A percentile compares a stretch with the other conserved stretches of the same genome.
phyloP scores from a whole-genome alignment of 2,888 invertebrate genomes.

The Nemotelus nigrinus region DNA sequence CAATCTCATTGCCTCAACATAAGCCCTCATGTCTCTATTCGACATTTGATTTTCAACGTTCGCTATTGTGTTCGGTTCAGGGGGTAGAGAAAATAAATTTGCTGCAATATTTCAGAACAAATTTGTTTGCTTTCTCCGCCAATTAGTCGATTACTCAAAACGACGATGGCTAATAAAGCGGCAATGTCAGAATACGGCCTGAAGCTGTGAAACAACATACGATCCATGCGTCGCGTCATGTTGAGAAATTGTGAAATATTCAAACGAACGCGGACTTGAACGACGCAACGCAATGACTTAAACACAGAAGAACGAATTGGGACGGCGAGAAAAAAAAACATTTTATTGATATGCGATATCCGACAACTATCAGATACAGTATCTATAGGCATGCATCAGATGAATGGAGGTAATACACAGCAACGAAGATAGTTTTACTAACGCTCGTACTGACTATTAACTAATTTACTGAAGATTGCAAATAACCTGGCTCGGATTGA shows the following conservation, averaged over 20 bases:
- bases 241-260: not conserved
- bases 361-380: not conserved
- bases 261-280: not conserved
- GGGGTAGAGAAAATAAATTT: slow-evolving; percentile 38
- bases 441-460: too few species aligned
- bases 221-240: not conserved
- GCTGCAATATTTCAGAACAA: slow-evolving; percentile 40
- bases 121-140: slow-evolving; percentile 44
- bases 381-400: too few species aligned
- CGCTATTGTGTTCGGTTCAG: slow-evolving; percentile 8
- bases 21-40: not conserved
- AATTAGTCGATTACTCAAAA: slow-evolving; percentile 42
- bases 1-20: not conserved
- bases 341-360: slow-evolving; percentile 8
- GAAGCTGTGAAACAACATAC: slow-evolving; percentile 13
- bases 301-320: not conserved
- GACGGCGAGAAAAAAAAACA: not conserved
- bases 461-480: too few species aligned
- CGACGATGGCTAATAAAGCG: slow-evolving; percentile 27
- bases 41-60: not conserved
- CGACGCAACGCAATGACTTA: not conserved
- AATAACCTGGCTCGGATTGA: too few species aligned
- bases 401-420: too few species aligned
- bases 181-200: slow-evolving; percentile 23
- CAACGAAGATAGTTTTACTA: too few species aligned